phyloP scores from a whole-genome alignment of 2,797 vertebrate species.

The Phataginus tricuspis region DNA sequence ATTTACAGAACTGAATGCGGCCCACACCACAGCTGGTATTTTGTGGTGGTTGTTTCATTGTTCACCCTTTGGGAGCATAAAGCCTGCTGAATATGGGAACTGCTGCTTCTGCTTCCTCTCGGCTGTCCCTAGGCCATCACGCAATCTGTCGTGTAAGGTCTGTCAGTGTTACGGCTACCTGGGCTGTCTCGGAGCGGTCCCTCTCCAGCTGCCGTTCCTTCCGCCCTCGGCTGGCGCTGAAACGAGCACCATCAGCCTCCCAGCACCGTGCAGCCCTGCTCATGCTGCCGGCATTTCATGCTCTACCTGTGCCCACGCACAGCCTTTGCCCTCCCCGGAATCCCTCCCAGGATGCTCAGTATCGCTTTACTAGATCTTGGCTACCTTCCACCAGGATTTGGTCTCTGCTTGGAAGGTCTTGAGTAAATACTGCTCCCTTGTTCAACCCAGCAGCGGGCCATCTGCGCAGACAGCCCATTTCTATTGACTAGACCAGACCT shows the following conservation, averaged over 20 bases:
- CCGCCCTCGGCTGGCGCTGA: background rate
- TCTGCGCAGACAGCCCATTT: background rate
- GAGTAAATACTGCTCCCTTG: background rate
- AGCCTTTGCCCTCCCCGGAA: background rate
- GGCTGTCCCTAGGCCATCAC: background rate
- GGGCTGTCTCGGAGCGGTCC: background rate
- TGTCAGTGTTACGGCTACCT: background rate
- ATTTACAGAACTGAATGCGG: background rate
- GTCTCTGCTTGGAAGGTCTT: background rate
- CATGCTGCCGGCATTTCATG: background rate
- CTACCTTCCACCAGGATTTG: background rate
- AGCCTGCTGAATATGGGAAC: background rate
- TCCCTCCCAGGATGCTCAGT: background rate
- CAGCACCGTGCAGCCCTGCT: background rate
- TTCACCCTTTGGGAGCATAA: background rate
- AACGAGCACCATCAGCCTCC: background rate
- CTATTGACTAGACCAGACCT: constrained; percentile 49
- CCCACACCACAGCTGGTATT: background rate
- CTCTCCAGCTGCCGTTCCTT: background rate
- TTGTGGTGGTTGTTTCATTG: background rate
- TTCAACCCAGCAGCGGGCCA: background rate
- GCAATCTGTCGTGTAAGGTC: background rate
- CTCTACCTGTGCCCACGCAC: background rate
- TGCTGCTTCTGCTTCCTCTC: background rate
- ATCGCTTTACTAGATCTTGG: background rate